Conservation (phyloP, 2,797 vertebrate genomes). For the Pipistrellus pipistrellus region DNA sequence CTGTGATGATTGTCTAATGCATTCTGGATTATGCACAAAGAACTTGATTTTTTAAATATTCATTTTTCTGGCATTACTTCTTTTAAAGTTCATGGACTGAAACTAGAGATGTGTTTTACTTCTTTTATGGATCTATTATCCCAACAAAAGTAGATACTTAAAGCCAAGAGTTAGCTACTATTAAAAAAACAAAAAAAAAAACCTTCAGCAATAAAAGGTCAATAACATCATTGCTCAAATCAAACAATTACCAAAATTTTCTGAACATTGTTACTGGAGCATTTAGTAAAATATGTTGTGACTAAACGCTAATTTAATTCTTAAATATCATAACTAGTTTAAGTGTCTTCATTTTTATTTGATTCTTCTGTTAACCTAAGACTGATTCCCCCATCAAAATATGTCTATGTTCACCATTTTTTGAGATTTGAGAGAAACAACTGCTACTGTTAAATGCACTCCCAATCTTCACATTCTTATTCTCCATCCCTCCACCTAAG, state of each 20-base stretch:
- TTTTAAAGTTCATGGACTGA: conserved; percentile 18
- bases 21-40: neutral
- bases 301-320: neutral
- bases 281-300: neutral
- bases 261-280: neutral
- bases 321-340: too few species aligned
- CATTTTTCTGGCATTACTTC: conserved; percentile 31
- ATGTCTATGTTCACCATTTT: too few species aligned
- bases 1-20: neutral
- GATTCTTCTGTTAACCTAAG: too few species aligned
- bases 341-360: too few species aligned
- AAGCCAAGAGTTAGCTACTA: conserved; percentile 25
- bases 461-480: neutral
- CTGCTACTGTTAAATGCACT: neutral
- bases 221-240: conserved; percentile 50
- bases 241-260: conserved; percentile 49
- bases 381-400: too few species aligned
- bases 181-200: neutral
- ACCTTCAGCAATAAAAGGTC: conserved; percentile 44
- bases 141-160: conserved; percentile 31
- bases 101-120: conserved; percentile 37
- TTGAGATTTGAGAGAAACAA: too few species aligned
- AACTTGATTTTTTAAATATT: conserved; percentile 23
- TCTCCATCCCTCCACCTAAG: neutral
- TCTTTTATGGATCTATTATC: conserved; percentile 51